Base-by-base conservation (phyloP, 2,113 vertebrate genomes). In the Muntiacus muntjak region DNA sequence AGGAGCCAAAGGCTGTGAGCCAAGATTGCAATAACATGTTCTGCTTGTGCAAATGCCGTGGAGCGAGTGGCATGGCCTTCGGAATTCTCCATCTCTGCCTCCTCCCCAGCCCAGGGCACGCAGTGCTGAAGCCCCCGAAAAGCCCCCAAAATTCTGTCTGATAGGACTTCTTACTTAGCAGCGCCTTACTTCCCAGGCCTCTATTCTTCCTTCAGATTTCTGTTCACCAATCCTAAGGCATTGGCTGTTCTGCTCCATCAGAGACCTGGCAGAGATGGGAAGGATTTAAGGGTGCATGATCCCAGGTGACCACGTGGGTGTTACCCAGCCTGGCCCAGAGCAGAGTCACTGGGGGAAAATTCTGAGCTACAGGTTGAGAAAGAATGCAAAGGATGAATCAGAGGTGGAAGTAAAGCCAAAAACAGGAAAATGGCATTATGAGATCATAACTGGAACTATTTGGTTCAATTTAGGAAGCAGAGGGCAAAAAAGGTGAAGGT, bases 1-100 rank as follows among this genome's bases (percentile, higher is more conserved):
- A 67, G 47, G 30, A 91, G 23, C 17, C 12, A 60, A n/a, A 23
- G 7, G 2, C 30, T 91, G 5, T 25, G 58, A 82, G 26, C 55
- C 50, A 82, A 15, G 43, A 87, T 26, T 43, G 55, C 21, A 21
- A 19, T 60, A 52, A 79, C 90, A 91, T 17, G 28, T 15, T 28
- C 45, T 85, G 14, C 14, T 57, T 16, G 8, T 21, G 26, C 58
- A 15, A 40, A 26, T 5, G 2, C 28, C 0, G 0, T 52, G 52
- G 40, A 85, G 78, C 30, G 2, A 25, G 2, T 58, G 28, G 55
- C 4, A n/a, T 15, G 25, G 62, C 11, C 58, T 87, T 45, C 36
- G n/a, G 45, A 54, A 28, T 84, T 87, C 36, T 58, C 52, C 43
- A 52, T 50, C 10, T 64, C 74, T 1, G 1, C 16, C 28, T 64